Conservation (phyloP, 2,113 vertebrate genomes). For the Heterocephalus glaber region DNA sequence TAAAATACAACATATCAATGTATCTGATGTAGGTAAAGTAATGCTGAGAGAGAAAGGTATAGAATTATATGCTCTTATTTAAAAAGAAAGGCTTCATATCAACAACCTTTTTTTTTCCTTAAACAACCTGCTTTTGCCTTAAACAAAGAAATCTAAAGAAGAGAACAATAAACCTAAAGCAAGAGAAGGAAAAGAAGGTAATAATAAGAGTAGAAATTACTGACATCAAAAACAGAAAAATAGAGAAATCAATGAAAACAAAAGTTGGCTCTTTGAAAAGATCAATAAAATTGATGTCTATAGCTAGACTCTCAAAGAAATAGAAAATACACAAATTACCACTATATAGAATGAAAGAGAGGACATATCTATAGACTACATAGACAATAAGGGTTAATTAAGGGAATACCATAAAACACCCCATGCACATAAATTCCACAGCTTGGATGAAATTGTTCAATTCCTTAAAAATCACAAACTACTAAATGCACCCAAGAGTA, state of each 20-base stretch:
- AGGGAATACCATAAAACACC: no score
- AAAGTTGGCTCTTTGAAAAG: constrained; percentile 54
- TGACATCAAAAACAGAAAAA: constrained; percentile 69
- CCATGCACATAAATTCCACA: neutral
- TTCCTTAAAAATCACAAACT: neutral
- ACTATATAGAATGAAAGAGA: constrained; percentile 27
- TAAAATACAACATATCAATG: neutral
- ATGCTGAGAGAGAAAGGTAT: neutral
- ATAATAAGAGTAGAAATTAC: constrained; percentile 13
- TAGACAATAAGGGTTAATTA: constrained; percentile 22
- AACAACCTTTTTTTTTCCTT: neutral
- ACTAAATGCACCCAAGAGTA: neutral
- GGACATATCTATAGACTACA: neutral
- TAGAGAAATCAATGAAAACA: constrained; percentile 63
- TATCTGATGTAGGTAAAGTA: neutral
- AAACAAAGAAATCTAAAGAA: neutral
- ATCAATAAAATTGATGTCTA: constrained; percentile 64
- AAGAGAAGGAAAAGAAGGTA: neutral
- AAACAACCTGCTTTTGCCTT: neutral
- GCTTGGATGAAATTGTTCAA: neutral
- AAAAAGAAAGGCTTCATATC: neutral
- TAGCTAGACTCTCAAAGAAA: constrained; percentile 45
- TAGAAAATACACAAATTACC: constrained; percentile 61
- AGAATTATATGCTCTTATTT: neutral
- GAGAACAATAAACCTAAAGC: constrained; percentile 27